Conservation (phyloP, 2,797 vertebrate species). For the Poeciliopsis infans region DNA sequence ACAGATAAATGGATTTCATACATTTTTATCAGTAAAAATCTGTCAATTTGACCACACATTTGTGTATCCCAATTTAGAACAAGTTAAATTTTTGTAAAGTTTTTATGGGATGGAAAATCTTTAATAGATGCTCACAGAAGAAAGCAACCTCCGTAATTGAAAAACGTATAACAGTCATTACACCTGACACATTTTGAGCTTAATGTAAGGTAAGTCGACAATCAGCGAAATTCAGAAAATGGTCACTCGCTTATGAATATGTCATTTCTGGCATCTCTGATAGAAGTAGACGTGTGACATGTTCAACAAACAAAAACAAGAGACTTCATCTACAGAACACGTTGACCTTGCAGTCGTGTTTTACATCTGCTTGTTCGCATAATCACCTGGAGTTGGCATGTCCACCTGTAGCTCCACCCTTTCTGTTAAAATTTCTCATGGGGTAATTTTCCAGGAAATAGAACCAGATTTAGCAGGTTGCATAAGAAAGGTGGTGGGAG, state of each 20-base stretch:
- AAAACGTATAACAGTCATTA: neutral
- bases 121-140: neutral
- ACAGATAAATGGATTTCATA: neutral
- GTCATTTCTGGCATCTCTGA: neutral
- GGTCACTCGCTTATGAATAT: neutral
- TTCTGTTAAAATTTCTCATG: slow-evolving; percentile 21
- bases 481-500: slow-evolving; percentile 43
- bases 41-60: neutral
- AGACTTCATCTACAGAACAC: neutral
- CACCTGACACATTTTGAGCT: neutral
- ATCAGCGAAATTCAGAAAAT: neutral
- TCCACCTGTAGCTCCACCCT: slow-evolving; percentile 45
- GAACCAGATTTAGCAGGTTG: slow-evolving; percentile 24
- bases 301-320: slow-evolving; percentile 15
- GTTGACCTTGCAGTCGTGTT: slow-evolving; percentile 31
- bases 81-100: neutral
- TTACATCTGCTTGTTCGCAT: neutral
- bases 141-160: neutral
- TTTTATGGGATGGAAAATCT: neutral
- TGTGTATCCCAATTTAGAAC: neutral
- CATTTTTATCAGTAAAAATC: neutral
- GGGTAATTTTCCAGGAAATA: slow-evolving; percentile 36
- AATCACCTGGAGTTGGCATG: neutral
- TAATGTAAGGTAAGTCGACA: neutral
- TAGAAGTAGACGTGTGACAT: neutral